Evolutionary conservation across 2,113 vertebrate species (phyloP).

Genomic region (Strigops habroptila): DNA sequence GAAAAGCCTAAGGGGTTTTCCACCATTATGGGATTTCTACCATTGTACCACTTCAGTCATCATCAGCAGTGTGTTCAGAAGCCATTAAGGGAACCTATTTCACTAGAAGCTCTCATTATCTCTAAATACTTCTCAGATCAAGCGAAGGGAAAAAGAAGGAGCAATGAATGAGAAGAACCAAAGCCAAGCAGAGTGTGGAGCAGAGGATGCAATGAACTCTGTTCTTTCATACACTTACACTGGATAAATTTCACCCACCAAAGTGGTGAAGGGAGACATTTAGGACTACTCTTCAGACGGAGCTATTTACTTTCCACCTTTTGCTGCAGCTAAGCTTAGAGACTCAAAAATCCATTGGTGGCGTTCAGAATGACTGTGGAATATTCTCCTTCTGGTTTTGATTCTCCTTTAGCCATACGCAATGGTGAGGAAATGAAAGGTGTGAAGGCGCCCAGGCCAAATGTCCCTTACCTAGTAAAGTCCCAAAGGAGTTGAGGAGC

Average conservation of each 20-base stretch:
- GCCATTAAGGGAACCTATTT: neutral
- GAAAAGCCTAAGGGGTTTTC: neutral
- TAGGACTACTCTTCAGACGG: neutral
- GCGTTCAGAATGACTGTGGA: neutral
- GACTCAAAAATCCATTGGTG: rapidly evolving
- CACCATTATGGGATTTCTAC: neutral
- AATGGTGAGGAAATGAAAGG: neutral
- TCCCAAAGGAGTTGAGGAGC: neutral
- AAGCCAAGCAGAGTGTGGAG: neutral
- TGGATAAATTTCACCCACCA: neutral
- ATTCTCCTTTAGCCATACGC: neutral
- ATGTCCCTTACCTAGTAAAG: neutral
- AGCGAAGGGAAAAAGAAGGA: neutral
- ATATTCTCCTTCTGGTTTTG: neutral
- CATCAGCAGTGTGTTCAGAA: neutral
- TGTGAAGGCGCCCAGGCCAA: rapidly evolving
- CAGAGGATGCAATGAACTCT: neutral
- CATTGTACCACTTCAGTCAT: neutral
- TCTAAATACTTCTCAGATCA: neutral
- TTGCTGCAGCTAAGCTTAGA: neutral
- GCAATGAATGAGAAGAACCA: neutral
- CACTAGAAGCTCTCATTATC: neutral
- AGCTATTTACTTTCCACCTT: neutral
- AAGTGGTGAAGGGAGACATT: neutral
- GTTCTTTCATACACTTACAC: neutral